Percentiles rank a stretch among this genome's conserved stretches.
Conservation (phyloP, 2,888 invertebrate genomes). For the Epirrhoe tristata region DNA sequence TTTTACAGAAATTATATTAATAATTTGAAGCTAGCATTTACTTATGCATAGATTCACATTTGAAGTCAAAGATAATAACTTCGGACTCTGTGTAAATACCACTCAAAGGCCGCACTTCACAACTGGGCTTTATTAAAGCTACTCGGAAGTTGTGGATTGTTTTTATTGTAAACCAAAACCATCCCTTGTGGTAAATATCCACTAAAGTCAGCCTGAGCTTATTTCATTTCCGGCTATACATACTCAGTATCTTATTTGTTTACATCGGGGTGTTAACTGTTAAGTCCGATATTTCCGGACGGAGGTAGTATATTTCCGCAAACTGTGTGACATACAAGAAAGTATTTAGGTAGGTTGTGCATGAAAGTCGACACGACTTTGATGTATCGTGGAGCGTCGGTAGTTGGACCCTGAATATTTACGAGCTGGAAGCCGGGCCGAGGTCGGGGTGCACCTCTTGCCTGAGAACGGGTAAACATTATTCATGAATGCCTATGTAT, state of each 20-base stretch:
- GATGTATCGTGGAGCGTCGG: conserved; percentile 70
- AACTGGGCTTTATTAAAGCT: conserved; percentile 19
- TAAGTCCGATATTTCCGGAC: conserved; percentile 33
- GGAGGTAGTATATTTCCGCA: conserved; percentile 50
- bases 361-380: conserved; percentile 69
- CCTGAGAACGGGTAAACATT: conserved; percentile 62
- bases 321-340: conserved; percentile 53
- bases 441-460: conserved; percentile 50
- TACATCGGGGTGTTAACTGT: conserved; percentile 17
- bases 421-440: conserved; percentile 62
- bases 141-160: conserved; percentile 23
- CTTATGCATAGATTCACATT: conserved; percentile 25
- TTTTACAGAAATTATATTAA: conserved; percentile 7
- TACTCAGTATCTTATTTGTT: conserved; percentile 42
- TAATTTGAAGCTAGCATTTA: conserved; percentile 26
- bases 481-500: conserved; percentile 60
- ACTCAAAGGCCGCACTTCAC: conserved; percentile 26
- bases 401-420: conserved; percentile 76
- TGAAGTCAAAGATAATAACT: conserved; percentile 46
- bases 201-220: conserved; percentile 40
- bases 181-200: conserved; percentile 19
- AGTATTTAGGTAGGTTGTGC: conserved; percentile 55
- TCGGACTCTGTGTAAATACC: conserved; percentile 38
- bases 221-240: conserved; percentile 60
- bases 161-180: conserved; percentile 31